Conservation (phyloP, 2,797 vertebrate species). For the Ataeniobius toweri region DNA sequence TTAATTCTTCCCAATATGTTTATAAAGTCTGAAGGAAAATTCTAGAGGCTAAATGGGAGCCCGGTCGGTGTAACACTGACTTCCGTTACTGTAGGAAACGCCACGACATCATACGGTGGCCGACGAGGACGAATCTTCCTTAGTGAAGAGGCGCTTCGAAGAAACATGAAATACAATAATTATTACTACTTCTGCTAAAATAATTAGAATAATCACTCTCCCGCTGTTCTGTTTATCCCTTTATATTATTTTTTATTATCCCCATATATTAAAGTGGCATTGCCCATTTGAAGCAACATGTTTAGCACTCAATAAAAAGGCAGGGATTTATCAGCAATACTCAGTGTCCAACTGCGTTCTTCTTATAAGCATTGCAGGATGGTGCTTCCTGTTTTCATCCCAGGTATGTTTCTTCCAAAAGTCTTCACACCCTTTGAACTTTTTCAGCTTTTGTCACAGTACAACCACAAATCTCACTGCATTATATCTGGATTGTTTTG, state of each 20-base stretch:
- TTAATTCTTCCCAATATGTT: not conserved
- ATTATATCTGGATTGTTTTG: not conserved
- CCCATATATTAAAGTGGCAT: too few species aligned
- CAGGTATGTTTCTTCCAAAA: not conserved
- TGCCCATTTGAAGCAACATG: too few species aligned
- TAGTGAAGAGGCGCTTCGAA: not conserved
- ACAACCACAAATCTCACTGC: too few species aligned
- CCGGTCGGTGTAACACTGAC: rapidly evolving
- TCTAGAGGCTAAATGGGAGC: rapidly evolving
- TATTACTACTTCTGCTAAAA: not conserved
- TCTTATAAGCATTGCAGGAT: not conserved
- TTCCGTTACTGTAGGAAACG: constrained; percentile 34
- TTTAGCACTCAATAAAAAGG: too few species aligned
- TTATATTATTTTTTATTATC: too few species aligned
- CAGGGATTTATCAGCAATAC: too few species aligned
- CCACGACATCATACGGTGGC: constrained; percentile 82
- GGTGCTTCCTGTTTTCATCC: not conserved
- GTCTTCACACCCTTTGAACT: not conserved
- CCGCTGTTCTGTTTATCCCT: not conserved
- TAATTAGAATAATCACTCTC: not conserved
- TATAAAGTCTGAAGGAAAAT: not conserved
- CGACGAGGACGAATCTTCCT: constrained; percentile 34
- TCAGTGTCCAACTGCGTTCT: not conserved
- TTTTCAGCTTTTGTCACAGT: not conserved
- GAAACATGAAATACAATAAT: not conserved